phyloP scores from a whole-genome alignment of 2,797 vertebrate species.

The Anguilla obscura region DNA sequence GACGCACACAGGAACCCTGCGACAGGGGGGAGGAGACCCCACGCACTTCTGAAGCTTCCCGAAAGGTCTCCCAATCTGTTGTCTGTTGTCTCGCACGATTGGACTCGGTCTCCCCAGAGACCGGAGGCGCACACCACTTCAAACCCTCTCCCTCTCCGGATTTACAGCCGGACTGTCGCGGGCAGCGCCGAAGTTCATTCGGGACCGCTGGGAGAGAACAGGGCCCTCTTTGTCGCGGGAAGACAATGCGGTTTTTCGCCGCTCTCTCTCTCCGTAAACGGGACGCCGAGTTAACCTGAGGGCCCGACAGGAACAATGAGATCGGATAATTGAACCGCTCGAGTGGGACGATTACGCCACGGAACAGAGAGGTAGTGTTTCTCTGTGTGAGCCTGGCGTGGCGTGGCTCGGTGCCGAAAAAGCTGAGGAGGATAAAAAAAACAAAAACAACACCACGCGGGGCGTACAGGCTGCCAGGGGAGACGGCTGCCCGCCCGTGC shows the following conservation, averaged over 20 bases:
- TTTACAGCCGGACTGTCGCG: background rate
- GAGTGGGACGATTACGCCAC: background rate
- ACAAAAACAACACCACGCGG: background rate
- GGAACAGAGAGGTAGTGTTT: conserved; percentile 13
- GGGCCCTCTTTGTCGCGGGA: background rate
- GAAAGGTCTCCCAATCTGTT: background rate
- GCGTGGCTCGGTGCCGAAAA: background rate
- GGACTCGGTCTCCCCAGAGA: background rate
- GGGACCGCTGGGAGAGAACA: background rate
- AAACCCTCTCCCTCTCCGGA: background rate
- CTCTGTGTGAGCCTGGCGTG: background rate
- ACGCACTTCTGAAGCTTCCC: background rate
- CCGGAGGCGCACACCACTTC: background rate
- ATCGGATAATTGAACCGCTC: conserved; percentile 1
- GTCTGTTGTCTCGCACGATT: background rate
- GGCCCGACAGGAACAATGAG: background rate
- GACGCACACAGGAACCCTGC: background rate
- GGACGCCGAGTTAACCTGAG: background rate
- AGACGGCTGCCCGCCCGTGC: background rate
- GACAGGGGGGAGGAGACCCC: background rate
- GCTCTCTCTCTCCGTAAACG: background rate
- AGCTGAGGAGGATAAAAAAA: background rate
- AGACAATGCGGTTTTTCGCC: background rate
- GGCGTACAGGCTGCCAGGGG: background rate
- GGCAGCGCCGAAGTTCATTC: background rate